These are phyloP conservation scores for Tridacna crocea DNA, from an alignment of 2,888 invertebrate genomes.

Conservation along the genomic window DNA sequence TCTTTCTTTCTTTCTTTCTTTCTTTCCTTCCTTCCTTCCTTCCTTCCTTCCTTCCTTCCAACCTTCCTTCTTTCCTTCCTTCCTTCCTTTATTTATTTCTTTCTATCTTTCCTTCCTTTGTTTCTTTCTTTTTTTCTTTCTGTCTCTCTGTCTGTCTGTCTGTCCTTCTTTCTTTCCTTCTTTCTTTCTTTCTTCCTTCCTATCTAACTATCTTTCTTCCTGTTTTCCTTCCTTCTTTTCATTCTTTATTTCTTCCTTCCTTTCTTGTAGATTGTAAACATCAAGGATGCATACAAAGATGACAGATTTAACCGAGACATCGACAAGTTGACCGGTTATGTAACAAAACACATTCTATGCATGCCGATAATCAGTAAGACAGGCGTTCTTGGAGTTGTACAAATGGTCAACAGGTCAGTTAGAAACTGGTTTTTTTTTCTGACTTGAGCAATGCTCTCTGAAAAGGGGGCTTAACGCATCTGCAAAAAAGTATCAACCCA, in stretches of 20 bases:
- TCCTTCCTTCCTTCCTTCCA: background rate
- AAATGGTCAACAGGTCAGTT: slow-evolving; percentile 73
- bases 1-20: background rate
- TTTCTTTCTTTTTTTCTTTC: background rate
- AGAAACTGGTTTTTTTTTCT: background rate
- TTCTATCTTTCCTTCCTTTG: background rate
- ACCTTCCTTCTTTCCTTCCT: background rate
- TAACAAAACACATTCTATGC: slow-evolving; percentile 74
- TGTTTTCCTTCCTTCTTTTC: too few species aligned
- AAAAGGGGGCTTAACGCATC: too few species aligned
- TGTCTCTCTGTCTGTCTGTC: background rate
- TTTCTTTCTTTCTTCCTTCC: background rate
- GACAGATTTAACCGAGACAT: slow-evolving; percentile 73
- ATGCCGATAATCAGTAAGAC: slow-evolving; percentile 75
- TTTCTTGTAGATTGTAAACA: slow-evolving; percentile 68
- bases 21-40: background rate
- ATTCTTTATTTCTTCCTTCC: too few species aligned
- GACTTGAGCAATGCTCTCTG: too few species aligned
- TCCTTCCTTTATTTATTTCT: background rate
- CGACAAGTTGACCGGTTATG: slow-evolving; percentile 75
- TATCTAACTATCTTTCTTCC: background rate
- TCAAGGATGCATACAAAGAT: slow-evolving; percentile 73
- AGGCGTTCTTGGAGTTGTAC: slow-evolving; percentile 73
- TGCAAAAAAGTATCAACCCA: too few species aligned
- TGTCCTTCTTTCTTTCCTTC: background rate